phyloP scores from a whole-genome alignment of 2,888 invertebrate genomes.

The Kuschelorhynchus macadamiae region DNA sequence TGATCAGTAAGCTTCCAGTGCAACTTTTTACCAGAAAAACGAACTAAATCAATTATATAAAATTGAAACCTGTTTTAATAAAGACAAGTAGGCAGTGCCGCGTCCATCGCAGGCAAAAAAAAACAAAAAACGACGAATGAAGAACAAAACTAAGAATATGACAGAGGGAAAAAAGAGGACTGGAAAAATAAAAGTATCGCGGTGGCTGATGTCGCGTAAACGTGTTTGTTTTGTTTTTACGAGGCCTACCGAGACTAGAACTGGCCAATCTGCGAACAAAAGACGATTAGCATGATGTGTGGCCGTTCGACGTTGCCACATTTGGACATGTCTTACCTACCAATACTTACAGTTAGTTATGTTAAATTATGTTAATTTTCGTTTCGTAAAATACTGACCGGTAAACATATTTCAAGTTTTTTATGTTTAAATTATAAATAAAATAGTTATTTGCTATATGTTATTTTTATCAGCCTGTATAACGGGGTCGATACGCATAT shows the following conservation, averaged over 20 bases:
- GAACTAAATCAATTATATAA: slow-evolving; percentile 24
- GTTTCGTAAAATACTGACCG: too few species aligned
- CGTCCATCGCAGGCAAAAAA: slow-evolving; percentile 20
- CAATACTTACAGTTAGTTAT: too few species aligned
- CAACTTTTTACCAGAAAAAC: slow-evolving; percentile 14
- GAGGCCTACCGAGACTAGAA: slow-evolving; percentile 32
- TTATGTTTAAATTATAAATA: too few species aligned
- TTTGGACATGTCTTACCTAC: too few species aligned
- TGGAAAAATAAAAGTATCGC: slow-evolving; percentile 12
- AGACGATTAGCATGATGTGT: slow-evolving; percentile 43
- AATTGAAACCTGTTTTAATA: slow-evolving; percentile 29
- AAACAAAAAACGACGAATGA: slow-evolving; percentile 13
- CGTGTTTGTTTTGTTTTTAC: slow-evolving; percentile 31
- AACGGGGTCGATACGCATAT: too few species aligned
- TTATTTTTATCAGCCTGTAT: too few species aligned
- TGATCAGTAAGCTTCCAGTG: slow-evolving; percentile 9
- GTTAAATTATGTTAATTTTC: too few species aligned
- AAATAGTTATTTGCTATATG: too few species aligned
- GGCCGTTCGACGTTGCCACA: slow-evolving; percentile 42
- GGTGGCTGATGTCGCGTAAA: slow-evolving; percentile 33
- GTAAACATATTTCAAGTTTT: too few species aligned
- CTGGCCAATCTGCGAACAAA: slow-evolving; percentile 45
- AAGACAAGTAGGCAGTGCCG: slow-evolving; percentile 29
- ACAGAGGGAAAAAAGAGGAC: slow-evolving; percentile 16
- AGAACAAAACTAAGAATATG: slow-evolving; percentile 36